Conservation (phyloP, 2,113 vertebrate genomes). For the Hoplias malabaricus region DNA sequence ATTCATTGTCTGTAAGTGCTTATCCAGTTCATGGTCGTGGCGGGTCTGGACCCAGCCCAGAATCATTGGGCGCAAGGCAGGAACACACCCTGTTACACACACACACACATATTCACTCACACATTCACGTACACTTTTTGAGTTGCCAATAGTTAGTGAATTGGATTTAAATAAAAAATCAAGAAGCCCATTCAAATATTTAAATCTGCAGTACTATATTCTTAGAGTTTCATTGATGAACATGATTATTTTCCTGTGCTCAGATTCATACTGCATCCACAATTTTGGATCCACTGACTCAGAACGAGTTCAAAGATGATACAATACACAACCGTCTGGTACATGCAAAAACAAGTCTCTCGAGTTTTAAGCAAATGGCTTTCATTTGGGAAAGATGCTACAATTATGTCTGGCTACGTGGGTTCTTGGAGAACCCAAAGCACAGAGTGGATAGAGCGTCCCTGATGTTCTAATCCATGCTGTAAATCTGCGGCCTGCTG, state of each 20-base stretch:
- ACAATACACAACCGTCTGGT: neutral
- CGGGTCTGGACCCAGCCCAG: no score
- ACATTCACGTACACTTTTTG: no score
- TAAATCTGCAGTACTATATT: no score
- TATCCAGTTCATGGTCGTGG: no score
- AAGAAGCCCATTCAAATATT: no score
- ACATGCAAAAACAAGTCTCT: neutral
- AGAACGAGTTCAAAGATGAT: neutral
- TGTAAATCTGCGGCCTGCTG: conserved; percentile 6
- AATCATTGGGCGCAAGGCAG: no score
- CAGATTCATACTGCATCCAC: neutral
- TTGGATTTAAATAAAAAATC: no score
- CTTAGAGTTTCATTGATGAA: neutral
- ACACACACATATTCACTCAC: no score
- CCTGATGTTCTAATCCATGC: conserved; percentile 13
- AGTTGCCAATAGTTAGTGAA: no score
- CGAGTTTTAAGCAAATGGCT: conserved; percentile 14
- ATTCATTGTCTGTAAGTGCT: no score
- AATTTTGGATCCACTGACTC: neutral
- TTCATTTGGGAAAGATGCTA: neutral
- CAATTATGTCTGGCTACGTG: neutral
- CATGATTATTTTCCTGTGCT: no score
- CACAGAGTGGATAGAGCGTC: conserved; percentile 13
- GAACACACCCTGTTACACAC: no score
- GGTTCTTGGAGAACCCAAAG: conserved; percentile 7